phyloP scores from a whole-genome alignment of 2,113 vertebrate genomes.

The Solea senegalensis region DNA sequence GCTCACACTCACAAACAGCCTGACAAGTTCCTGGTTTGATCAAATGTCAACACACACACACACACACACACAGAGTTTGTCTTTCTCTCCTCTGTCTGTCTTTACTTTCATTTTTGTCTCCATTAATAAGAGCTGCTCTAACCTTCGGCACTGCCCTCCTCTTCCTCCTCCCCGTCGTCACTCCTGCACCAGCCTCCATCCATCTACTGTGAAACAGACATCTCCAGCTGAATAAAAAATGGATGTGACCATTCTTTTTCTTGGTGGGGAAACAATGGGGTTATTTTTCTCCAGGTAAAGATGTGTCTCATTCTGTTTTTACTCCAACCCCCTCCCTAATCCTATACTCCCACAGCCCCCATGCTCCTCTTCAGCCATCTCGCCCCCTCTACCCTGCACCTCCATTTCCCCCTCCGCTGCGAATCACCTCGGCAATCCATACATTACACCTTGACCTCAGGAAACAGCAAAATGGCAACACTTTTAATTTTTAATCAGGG shows the following conservation, averaged over 20 bases:
- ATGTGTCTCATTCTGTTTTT: conserved; percentile 35
- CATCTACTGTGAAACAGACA: conserved; percentile 60
- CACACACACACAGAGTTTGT: conserved; percentile 14
- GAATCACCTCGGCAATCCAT: conserved; percentile 59
- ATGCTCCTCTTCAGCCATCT: conserved; percentile 1
- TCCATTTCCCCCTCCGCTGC: conserved; percentile 34
- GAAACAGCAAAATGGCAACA: conserved; percentile 57
- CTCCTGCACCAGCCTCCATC: conserved; percentile 38
- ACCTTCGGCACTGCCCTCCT: conserved; percentile 32
- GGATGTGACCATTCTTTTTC: conserved; percentile 30
- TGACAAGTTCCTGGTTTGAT: conserved; percentile 63
- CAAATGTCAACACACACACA: conserved; percentile 43
- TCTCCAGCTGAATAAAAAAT: conserved; percentile 60
- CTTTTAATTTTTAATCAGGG: conserved; percentile 80
- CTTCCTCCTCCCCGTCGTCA: neutral
- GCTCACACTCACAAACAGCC: conserved; percentile 29
- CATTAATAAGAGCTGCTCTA: conserved; percentile 61
- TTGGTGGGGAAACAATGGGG: conserved; percentile 49
- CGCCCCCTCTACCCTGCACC: neutral
- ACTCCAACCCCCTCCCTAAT: conserved; percentile 20
- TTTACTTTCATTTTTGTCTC: conserved; percentile 52
- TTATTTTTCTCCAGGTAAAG: conserved; percentile 69
- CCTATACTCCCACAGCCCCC: conserved; percentile 27
- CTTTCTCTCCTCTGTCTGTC: conserved; percentile 35
- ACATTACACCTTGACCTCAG: conserved; percentile 54